Conservation (phyloP, 2,797 vertebrate genomes). For the Lutjanus argentimaculatus region DNA sequence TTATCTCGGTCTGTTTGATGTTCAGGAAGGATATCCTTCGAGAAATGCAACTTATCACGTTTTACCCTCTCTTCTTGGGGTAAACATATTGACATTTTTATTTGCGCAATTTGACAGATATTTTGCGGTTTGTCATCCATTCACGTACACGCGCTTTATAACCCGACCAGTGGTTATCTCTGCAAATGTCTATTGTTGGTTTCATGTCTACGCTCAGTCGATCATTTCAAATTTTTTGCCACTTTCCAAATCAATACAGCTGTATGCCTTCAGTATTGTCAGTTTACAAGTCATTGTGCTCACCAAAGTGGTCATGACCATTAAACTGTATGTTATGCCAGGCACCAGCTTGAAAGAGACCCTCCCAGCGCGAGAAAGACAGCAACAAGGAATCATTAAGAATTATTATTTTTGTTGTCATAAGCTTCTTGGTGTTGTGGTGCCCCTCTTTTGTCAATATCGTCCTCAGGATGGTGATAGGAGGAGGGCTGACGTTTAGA, state of each 20-base stretch:
- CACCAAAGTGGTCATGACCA: conserved; percentile 74
- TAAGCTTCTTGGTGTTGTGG: conserved; percentile 82
- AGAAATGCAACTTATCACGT: conserved; percentile 58
- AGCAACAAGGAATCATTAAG: conserved; percentile 75
- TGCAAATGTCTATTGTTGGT: conserved; percentile 30
- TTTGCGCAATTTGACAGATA: conserved; percentile 76
- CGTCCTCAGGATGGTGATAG: conserved; percentile 39
- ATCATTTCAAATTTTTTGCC: background rate
- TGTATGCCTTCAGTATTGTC: conserved; percentile 42
- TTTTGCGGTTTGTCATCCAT: conserved; percentile 69
- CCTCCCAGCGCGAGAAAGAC: conserved; percentile 66
- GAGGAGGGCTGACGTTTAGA: conserved; percentile 57
- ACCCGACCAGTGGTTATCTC: background rate
- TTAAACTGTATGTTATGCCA: conserved; percentile 76
- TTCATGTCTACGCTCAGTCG: background rate
- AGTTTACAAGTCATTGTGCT: conserved; percentile 61
- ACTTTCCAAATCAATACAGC: conserved; percentile 8
- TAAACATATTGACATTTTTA: conserved; percentile 75
- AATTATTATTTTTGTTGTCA: conserved; percentile 82
- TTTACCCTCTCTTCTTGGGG: conserved; percentile 56
- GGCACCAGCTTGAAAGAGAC: conserved; percentile 68
- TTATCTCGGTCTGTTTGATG: conserved; percentile 73
- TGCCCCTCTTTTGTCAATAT: conserved; percentile 73
- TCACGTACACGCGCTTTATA: conserved; percentile 18
- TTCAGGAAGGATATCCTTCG: conserved; percentile 76